These are phyloP conservation scores for Tenthredo livida DNA, from an alignment of 2,888 invertebrate species.

Conservation along the genomic window DNA sequence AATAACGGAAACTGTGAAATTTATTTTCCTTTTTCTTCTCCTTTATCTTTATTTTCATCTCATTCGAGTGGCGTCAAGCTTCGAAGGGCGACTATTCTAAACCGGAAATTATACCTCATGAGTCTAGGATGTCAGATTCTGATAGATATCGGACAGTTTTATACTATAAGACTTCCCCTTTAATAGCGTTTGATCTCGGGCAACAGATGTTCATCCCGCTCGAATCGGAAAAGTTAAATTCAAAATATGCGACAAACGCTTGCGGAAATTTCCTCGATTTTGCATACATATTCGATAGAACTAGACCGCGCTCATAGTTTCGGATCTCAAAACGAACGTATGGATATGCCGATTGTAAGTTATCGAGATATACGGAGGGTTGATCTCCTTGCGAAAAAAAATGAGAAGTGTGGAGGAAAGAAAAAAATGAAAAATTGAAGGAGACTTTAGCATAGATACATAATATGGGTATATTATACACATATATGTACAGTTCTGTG, in stretches of 20 bases:
- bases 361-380: no score
- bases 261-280: background rate
- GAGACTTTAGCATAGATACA: background rate
- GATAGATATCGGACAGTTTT: constrained; percentile 10
- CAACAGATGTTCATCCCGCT: constrained; percentile 40
- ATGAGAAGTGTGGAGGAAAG: background rate
- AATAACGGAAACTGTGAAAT: constrained; percentile 8
- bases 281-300: background rate
- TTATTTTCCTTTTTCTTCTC: background rate
- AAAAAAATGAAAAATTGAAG: background rate
- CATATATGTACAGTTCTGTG: background rate
- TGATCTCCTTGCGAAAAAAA: background rate
- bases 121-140: background rate
- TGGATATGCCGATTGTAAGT: background rate
- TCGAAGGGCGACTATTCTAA: background rate
- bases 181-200: constrained; percentile 6
- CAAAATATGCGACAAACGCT: constrained; percentile 3
- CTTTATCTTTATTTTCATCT: no score
- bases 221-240: background rate
- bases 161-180: background rate
- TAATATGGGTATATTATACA: background rate
- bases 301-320: background rate
- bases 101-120: background rate
- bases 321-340: background rate
- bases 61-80: background rate